Percentiles rank a stretch among this genome's conserved stretches.
These are phyloP conservation scores for Scarus forsteni DNA, from an alignment of 2,797 vertebrate species.

Conservation along the genomic window DNA sequence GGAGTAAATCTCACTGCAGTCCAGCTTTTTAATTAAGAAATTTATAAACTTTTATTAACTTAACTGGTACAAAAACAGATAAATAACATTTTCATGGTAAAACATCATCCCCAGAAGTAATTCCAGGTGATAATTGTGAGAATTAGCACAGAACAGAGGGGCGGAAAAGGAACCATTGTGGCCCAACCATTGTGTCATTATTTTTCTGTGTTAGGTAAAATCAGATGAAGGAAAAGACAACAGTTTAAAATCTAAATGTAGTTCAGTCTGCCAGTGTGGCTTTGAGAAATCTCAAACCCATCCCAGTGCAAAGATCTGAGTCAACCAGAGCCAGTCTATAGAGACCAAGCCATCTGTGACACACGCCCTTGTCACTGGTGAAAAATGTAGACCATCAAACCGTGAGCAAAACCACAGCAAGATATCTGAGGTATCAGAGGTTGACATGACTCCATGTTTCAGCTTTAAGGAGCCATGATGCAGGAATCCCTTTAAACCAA, in stretches of 20 bases:
- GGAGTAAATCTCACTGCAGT: neutral
- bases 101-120: slow-evolving; percentile 17
- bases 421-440: slow-evolving; percentile 63
- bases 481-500: slow-evolving; percentile 27
- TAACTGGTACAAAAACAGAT: slow-evolving; percentile 66
- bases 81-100: slow-evolving; percentile 49
- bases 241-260: slow-evolving; percentile 3
- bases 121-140: slow-evolving; percentile 39
- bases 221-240: too few relatives aligned
- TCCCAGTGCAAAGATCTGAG: slow-evolving; percentile 14
- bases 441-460: slow-evolving; percentile 20
- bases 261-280: slow-evolving; percentile 48
- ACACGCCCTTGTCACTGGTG: slow-evolving; percentile 9
- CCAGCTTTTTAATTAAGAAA: slow-evolving; percentile 47
- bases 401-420: slow-evolving; percentile 10
- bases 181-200: neutral
- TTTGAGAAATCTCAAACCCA: slow-evolving; percentile 42
- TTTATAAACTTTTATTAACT: slow-evolving; percentile 75
- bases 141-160: neutral
- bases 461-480: slow-evolving; percentile 25
- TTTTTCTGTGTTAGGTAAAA: neutral
- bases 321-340: slow-evolving; percentile 29
- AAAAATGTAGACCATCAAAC: slow-evolving; percentile 26
- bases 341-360: slow-evolving; percentile 21
- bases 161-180: neutral